Evolutionary conservation across 2,113 vertebrate species (phyloP).

Genomic region (Pagrus major): DNA sequence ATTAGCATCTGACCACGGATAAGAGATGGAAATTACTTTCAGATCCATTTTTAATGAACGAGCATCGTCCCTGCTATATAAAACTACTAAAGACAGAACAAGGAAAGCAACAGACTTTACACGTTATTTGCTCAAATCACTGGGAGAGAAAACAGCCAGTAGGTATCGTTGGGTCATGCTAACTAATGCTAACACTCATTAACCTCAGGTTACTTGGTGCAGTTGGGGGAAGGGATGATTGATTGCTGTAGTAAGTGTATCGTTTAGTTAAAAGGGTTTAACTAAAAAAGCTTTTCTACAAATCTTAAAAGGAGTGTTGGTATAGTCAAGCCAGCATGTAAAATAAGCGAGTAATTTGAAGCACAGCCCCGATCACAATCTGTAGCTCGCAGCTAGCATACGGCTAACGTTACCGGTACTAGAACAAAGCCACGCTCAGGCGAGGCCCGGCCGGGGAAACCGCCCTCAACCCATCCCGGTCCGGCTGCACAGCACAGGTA

Average conservation of each 20-base stretch:
- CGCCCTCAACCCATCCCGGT: neutral
- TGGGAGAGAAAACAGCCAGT: no score
- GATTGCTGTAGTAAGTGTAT: accelerated
- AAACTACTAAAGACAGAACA: neutral
- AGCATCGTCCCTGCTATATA: neutral
- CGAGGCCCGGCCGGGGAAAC: conserved; percentile 52
- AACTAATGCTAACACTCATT: neutral
- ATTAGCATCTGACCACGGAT: neutral
- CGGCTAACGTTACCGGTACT: conserved; percentile 34
- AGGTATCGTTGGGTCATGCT: neutral
- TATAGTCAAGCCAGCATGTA: neutral
- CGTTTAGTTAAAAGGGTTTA: neutral
- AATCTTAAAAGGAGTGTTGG: accelerated
- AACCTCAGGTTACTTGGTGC: neutral
- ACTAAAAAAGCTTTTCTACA: neutral
- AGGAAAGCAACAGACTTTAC: no score
- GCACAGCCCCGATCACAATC: no score
- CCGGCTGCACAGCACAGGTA: accelerated
- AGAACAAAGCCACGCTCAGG: conserved; percentile 70
- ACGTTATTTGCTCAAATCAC: no score
- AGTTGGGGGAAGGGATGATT: neutral
- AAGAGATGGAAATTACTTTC: neutral
- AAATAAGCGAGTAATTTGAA: accelerated
- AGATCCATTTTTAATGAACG: neutral
- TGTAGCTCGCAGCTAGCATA: conserved; percentile 31